phyloP scores from a whole-genome alignment of 2,797 vertebrate genomes.

The Agapornis canus region DNA sequence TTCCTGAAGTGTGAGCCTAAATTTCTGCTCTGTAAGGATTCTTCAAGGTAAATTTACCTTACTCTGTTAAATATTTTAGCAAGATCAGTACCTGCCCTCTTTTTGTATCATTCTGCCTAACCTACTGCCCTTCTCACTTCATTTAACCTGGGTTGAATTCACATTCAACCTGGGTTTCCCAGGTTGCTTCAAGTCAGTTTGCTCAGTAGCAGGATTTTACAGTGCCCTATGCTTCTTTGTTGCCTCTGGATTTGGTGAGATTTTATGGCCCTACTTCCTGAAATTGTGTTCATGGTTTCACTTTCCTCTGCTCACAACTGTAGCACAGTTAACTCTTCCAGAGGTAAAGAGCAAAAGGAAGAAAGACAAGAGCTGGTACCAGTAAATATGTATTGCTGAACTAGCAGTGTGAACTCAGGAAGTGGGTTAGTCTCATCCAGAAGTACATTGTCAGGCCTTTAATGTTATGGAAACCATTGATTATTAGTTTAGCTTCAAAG shows the following conservation, averaged over 20 bases:
- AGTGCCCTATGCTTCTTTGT: rapidly evolving
- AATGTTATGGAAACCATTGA: neutral
- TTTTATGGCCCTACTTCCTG: neutral
- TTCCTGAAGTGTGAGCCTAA: neutral
- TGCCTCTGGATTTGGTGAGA: neutral
- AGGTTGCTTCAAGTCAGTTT: neutral
- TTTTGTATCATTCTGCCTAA: neutral
- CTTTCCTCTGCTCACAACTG: neutral
- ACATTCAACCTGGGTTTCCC: neutral
- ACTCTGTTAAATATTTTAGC: neutral
- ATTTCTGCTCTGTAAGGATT: neutral
- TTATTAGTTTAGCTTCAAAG: neutral
- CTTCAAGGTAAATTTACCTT: neutral
- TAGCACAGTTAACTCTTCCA: neutral
- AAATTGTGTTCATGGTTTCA: neutral
- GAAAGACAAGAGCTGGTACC: neutral
- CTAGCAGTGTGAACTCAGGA: neutral
- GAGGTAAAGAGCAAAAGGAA: neutral
- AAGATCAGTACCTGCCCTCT: neutral
- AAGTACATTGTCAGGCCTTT: neutral
- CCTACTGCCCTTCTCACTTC: neutral
- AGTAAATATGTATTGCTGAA: neutral
- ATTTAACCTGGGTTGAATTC: neutral
- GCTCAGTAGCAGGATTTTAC: neutral
- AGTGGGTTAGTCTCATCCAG: neutral